phyloP scores from a whole-genome alignment of 1,140 invertebrate species.

The Drosophila mojavensis region DNA sequence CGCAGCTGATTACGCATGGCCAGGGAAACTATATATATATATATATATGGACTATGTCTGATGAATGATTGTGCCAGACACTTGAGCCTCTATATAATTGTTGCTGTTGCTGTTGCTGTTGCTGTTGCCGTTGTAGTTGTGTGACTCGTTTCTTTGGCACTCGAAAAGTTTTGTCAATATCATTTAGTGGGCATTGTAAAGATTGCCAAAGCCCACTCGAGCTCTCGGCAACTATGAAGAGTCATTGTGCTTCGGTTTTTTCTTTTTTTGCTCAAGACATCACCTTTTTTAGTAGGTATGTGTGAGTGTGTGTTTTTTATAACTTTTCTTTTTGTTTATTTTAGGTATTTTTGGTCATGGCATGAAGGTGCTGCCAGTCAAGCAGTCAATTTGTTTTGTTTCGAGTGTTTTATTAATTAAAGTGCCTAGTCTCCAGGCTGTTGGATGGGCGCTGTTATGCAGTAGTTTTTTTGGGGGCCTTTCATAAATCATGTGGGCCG shows the following conservation, averaged over 20 bases:
- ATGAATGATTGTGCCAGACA: constrained; percentile 76
- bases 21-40: constrained; percentile 46
- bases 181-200: constrained; percentile 82
- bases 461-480: constrained; percentile 39
- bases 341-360: constrained; percentile 15
- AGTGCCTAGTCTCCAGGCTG: constrained; percentile 56
- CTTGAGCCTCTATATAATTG: constrained; percentile 66
- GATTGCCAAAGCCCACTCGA: constrained; percentile 80
- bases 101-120: constrained; percentile 57
- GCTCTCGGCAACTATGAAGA: constrained; percentile 53
- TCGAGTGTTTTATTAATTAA: constrained; percentile 81
- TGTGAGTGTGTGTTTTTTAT: constrained; percentile 14
- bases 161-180: constrained; percentile 79
- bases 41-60: constrained; percentile 52
- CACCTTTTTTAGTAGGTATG: constrained; percentile 27
- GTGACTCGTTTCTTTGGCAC: constrained; percentile 49
- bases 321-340: constrained; percentile 33
- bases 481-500: constrained; percentile 68
- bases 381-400: constrained; percentile 72
- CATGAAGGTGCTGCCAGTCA: constrained; percentile 37
- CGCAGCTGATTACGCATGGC: constrained; percentile 36
- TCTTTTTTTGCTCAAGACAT: constrained; percentile 5
- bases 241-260: constrained; percentile 53
- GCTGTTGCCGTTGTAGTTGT: constrained; percentile 16
- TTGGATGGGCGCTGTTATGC: constrained; percentile 4